Conservation (phyloP, 1,140 invertebrate genomes). For the Eueides isabella region DNA sequence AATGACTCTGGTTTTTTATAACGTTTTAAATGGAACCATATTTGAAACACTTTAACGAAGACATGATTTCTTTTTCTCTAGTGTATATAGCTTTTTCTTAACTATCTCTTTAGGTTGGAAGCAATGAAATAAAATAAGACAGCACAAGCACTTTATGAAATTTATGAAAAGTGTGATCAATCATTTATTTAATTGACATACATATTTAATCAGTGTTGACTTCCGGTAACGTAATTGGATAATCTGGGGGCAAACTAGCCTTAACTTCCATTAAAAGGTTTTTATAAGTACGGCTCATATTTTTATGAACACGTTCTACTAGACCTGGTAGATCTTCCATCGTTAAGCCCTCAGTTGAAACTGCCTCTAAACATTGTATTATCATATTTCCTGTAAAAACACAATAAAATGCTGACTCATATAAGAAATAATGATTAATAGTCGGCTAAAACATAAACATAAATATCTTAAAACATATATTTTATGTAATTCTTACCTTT, state of each 20-base stretch:
- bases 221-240: slow-evolving; percentile 3
- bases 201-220: not conserved
- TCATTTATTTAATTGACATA: no score
- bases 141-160: no score
- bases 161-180: no score
- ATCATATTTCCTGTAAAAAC: slow-evolving; percentile 87
- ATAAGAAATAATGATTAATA: not conserved
- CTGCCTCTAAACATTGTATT: slow-evolving; percentile 89
- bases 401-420: not conserved
- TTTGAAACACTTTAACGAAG: no score
- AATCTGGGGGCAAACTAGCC: slow-evolving; percentile 1
- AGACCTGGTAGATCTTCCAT: slow-evolving; percentile 89
- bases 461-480: not conserved
- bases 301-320: slow-evolving; percentile 84
- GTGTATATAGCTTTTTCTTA: no score
- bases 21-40: no score
- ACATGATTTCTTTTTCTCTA: no score
- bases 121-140: no score
- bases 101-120: no score
- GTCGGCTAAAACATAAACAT: not conserved
- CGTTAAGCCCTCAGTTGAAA: slow-evolving; percentile 89
- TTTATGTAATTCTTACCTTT: slow-evolving; percentile 59
- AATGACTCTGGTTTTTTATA: no score
- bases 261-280: slow-evolving; percentile 85
- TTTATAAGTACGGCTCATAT: slow-evolving; percentile 86